Conservation (phyloP, 2,888 invertebrate genomes). For the Nomada ruficornis region DNA sequence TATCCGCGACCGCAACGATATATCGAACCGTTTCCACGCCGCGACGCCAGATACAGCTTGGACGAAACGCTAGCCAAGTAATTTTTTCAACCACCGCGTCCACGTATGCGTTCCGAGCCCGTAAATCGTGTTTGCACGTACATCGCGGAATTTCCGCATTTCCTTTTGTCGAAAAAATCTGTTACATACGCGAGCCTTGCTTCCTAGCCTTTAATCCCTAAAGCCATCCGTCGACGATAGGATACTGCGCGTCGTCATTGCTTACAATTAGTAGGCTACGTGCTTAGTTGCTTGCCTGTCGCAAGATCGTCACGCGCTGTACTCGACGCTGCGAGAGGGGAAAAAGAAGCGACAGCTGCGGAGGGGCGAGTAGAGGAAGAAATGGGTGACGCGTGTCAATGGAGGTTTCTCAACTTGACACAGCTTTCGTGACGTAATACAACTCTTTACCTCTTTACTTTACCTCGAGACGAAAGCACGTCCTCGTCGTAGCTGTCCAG, state of each 20-base stretch:
- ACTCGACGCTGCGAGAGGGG: conserved; percentile 5
- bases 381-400: conserved; percentile 61
- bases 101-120: too few relatives aligned
- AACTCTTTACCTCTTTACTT: too few relatives aligned
- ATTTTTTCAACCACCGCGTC: too few relatives aligned
- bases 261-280: too few relatives aligned
- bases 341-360: neutral
- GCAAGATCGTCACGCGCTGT: conserved; percentile 46
- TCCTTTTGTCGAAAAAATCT: neutral
- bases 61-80: conserved; percentile 32
- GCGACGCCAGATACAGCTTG: conserved; percentile 26
- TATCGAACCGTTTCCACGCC: conserved; percentile 23
- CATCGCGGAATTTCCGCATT: too few relatives aligned
- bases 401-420: conserved; percentile 79
- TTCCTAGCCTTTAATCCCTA: conserved; percentile 2
- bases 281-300: conserved; percentile 26
- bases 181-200: neutral
- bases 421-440: conserved; percentile 69
- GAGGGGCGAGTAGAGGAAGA: conserved; percentile 24
- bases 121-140: neutral
- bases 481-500: conserved; percentile 44
- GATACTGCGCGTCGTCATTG: neutral
- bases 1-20: conserved; percentile 52
- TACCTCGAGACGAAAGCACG: conserved; percentile 72
- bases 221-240: conserved; percentile 40